A percentile compares a stretch with the other conserved stretches of the same genome.
Evolutionary conservation across 2,113 vertebrate species (phyloP).

Genomic region (Pholis gunnellus): DNA sequence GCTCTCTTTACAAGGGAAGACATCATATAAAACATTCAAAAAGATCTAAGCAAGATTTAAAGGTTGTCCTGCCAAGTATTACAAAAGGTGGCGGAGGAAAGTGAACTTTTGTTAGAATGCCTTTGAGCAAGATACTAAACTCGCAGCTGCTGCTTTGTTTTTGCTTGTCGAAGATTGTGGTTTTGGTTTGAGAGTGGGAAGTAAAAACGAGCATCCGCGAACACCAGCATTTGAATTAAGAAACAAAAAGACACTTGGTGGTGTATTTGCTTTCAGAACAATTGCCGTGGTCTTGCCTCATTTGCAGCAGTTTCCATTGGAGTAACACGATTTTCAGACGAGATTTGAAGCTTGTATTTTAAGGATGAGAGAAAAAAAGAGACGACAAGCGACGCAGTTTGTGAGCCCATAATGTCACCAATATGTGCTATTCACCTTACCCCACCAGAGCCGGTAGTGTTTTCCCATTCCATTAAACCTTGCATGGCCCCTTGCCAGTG

Average conservation of each 20-base stretch:
- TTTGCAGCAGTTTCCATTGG: not conserved
- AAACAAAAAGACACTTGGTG: not conserved
- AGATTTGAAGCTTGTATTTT: not conserved
- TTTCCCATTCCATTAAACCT: constrained; percentile 48
- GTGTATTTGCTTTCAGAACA: not conserved
- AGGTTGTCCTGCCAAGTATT: not conserved
- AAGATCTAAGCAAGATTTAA: not conserved
- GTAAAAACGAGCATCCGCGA: not conserved
- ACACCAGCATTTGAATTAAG: not conserved
- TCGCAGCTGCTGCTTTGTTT: not conserved
- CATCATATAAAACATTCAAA: not conserved
- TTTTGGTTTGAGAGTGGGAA: not conserved
- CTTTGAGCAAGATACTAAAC: not conserved
- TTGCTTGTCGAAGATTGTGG: not conserved
- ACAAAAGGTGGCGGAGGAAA: not conserved
- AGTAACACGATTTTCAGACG: not conserved
- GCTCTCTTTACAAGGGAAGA: not conserved
- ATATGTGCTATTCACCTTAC: constrained; percentile 23
- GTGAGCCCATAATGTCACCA: constrained; percentile 18
- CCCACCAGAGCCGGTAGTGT: constrained; percentile 4
- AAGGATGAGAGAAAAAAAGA: not conserved
- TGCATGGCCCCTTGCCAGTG: constrained; percentile 11
- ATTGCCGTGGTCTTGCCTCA: not conserved
- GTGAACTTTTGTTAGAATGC: not conserved
- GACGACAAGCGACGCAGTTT: not conserved